Conservation (phyloP, 1,140 invertebrate species). For the Prorops nasuta region DNA sequence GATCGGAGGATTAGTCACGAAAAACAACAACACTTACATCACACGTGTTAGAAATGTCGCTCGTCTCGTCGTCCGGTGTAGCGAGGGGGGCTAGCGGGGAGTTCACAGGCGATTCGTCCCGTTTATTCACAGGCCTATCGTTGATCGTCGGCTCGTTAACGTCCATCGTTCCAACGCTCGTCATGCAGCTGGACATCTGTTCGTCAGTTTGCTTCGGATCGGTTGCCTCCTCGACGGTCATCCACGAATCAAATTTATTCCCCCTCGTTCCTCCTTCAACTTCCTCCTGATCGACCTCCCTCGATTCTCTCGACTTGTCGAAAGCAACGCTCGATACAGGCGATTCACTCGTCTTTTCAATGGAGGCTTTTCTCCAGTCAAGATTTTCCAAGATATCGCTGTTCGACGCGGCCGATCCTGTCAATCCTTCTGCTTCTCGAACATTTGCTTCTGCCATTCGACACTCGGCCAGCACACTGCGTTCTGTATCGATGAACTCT, state of each 20-base stretch:
- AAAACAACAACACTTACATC: constrained; percentile 41
- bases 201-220: constrained; percentile 6
- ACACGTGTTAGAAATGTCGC: constrained; percentile 40
- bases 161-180: background rate
- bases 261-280: constrained; percentile 13
- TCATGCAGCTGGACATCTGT: background rate
- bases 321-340: background rate
- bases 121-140: no score
- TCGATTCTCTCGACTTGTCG: background rate
- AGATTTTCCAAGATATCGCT: background rate
- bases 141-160: no score
- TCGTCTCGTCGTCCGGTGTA: constrained; percentile 39
- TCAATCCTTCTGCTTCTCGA: no score
- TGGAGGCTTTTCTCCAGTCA: background rate
- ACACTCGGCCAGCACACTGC: constrained; percentile 16
- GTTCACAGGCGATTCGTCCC: constrained; percentile 2
- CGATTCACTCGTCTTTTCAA: no score
- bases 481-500: constrained; percentile 25
- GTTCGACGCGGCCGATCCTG: background rate
- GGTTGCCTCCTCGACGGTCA: constrained; percentile 29
- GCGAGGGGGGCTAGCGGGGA: constrained; percentile 32
- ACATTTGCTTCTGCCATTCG: background rate
- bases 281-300: background rate
- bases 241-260: constrained; percentile 28
- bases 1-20: no score